These are phyloP conservation scores for Thomomys bottae DNA, from an alignment of 2,113 vertebrate species.

Conservation along the genomic window DNA sequence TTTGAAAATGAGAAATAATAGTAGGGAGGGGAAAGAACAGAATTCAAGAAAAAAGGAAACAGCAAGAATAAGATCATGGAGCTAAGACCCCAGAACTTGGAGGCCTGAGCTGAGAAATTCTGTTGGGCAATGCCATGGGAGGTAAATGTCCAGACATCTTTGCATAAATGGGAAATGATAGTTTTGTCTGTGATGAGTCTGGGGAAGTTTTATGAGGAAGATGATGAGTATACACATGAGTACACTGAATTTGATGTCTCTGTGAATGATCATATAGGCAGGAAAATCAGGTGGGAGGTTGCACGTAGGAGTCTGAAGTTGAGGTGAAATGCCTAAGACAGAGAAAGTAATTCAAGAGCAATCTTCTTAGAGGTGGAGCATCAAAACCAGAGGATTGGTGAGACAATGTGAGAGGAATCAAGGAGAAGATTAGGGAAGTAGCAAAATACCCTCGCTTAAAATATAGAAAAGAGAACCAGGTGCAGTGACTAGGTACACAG, in stretches of 20 bases:
- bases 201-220: background rate
- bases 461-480: background rate
- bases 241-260: background rate
- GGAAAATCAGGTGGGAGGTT: background rate
- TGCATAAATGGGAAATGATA: background rate
- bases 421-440: background rate
- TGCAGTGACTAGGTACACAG: too few relatives aligned
- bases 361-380: background rate
- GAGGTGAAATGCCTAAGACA: background rate
- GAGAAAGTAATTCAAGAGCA: background rate
- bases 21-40: background rate
- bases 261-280: background rate
- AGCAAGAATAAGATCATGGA: background rate
- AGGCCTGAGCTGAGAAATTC: background rate
- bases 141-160: background rate
- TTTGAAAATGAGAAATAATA: background rate
- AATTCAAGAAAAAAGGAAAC: background rate
- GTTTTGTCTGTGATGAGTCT: background rate
- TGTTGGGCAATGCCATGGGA: background rate
- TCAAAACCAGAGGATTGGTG: background rate
- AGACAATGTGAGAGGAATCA: background rate
- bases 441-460: background rate
- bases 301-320: background rate
- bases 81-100: background rate
- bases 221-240: background rate